phyloP scores from a whole-genome alignment of 2,888 invertebrate species.

The Epinotia brunnichana region DNA sequence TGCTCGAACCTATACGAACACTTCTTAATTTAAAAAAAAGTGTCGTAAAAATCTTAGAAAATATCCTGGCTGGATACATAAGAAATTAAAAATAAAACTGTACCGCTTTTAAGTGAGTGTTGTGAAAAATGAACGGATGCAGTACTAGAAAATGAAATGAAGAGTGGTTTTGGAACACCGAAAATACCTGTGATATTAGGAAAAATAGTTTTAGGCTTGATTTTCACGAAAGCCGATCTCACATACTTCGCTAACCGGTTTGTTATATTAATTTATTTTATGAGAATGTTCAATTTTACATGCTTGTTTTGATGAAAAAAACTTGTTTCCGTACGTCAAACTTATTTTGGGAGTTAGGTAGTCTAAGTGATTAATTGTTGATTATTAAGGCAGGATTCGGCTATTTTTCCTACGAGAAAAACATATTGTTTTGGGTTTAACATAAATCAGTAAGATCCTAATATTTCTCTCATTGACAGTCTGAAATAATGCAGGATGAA shows the following conservation, averaged over 20 bases:
- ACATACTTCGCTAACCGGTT: constrained; percentile 86
- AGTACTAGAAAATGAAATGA: constrained; percentile 68
- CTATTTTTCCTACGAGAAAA: neutral
- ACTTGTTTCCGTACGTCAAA: constrained; percentile 19
- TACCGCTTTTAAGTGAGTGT: constrained; percentile 20
- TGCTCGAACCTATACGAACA: constrained; percentile 29
- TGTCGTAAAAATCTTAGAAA: neutral
- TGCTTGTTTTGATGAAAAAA: constrained; percentile 22
- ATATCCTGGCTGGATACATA: neutral
- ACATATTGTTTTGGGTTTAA: neutral
- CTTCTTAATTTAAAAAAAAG: constrained; percentile 18
- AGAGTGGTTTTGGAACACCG: constrained; percentile 62
- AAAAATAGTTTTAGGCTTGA: constrained; percentile 85
- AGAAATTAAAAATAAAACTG: neutral
- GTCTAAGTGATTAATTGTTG: no score
- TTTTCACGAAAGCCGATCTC: constrained; percentile 85
- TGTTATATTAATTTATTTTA: constrained; percentile 58
- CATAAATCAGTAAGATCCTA: neutral
- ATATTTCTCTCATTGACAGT: neutral
- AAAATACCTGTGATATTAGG: constrained; percentile 78
- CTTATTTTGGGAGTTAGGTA: constrained; percentile 8
- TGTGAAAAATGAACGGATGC: constrained; percentile 38
- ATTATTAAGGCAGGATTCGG: neutral
- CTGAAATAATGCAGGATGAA: no score
- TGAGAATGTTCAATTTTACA: constrained; percentile 18